These are phyloP conservation scores for Trypoxylus dichotomus DNA, from an alignment of 1,140 invertebrate genomes.

Conservation along the genomic window DNA sequence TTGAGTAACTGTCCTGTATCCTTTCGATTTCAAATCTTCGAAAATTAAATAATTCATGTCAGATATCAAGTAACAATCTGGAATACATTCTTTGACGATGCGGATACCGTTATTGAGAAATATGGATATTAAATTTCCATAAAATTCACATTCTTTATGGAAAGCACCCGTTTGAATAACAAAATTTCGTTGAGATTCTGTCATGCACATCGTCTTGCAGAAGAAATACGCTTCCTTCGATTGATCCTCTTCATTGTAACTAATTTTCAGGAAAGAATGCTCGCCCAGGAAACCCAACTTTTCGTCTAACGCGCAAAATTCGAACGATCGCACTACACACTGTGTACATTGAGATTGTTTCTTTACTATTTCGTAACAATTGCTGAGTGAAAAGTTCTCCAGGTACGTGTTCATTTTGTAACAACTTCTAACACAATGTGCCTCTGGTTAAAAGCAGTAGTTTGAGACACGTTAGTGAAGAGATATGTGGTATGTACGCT, in stretches of 20 bases:
- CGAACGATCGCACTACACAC: not conserved
- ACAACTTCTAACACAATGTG: not conserved
- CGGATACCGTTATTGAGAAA: not conserved
- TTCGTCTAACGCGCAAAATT: slow-evolving; percentile 9
- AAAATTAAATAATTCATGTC: slow-evolving; percentile 28
- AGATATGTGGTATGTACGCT: too few relatives aligned
- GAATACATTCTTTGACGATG: slow-evolving; percentile 22
- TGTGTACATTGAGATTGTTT: not conserved
- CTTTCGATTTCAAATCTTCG: slow-evolving; percentile 27
- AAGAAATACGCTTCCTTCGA: not conserved
- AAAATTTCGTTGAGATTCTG: slow-evolving; percentile 29
- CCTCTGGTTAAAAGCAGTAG: not conserved
- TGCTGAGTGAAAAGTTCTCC: not conserved
- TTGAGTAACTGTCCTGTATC: not conserved
- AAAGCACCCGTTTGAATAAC: slow-evolving; percentile 1
- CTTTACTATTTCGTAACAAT: not conserved
- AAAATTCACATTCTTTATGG: not conserved
- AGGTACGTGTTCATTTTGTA: not conserved
- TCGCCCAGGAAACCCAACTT: slow-evolving; percentile 33
- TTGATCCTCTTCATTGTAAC: not conserved
- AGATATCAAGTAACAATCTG: slow-evolving; percentile 14
- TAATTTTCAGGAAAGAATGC: slow-evolving; percentile 30
- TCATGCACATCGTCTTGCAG: slow-evolving; percentile 20
- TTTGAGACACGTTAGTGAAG: too few relatives aligned
- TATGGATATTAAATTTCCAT: not conserved